Percentiles rank a stretch among this genome's conserved stretches.
Evolutionary conservation across 1,140 invertebrate genomes (phyloP).

Genomic region (Apis dorsata): DNA sequence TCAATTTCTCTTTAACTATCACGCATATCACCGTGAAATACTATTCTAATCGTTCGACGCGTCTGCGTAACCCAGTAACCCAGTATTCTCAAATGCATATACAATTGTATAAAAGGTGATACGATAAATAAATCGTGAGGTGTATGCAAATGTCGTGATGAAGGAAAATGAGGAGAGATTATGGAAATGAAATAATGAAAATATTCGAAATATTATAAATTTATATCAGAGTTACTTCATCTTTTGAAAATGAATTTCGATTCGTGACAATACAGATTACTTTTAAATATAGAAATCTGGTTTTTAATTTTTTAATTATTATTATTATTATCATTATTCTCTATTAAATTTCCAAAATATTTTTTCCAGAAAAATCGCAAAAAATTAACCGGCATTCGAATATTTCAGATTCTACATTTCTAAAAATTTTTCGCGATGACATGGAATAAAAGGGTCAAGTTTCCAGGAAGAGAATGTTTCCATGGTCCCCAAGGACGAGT

Average conservation of each 20-base stretch:
- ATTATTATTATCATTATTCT: too few relatives aligned
- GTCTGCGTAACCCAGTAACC: conserved; percentile 24
- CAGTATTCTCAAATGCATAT: conserved; percentile 1
- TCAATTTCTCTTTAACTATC: not conserved
- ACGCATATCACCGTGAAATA: not conserved
- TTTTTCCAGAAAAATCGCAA: not conserved
- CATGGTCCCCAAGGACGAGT: not conserved
- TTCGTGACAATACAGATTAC: too few relatives aligned
- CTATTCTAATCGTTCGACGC: conserved; percentile 21
- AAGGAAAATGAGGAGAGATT: not conserved
- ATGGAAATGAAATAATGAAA: not conserved
- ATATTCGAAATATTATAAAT: not conserved
- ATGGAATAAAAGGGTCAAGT: too few relatives aligned
- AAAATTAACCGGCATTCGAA: not conserved
- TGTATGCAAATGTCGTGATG: not conserved
- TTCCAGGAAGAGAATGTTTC: not conserved
- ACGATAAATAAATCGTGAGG: not conserved
- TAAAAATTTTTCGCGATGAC: not conserved
- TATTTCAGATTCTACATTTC: too few relatives aligned
- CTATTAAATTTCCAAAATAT: not conserved
- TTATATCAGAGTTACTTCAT: not conserved
- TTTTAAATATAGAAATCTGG: too few relatives aligned
- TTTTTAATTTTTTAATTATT: too few relatives aligned
- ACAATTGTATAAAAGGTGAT: not conserved
- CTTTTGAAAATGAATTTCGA: too few relatives aligned